A percentile compares a stretch with the other conserved stretches of the same genome.
These are phyloP conservation scores for Cyanoliseus patagonus DNA, from an alignment of 2,113 vertebrate species.

Conservation along the genomic window DNA sequence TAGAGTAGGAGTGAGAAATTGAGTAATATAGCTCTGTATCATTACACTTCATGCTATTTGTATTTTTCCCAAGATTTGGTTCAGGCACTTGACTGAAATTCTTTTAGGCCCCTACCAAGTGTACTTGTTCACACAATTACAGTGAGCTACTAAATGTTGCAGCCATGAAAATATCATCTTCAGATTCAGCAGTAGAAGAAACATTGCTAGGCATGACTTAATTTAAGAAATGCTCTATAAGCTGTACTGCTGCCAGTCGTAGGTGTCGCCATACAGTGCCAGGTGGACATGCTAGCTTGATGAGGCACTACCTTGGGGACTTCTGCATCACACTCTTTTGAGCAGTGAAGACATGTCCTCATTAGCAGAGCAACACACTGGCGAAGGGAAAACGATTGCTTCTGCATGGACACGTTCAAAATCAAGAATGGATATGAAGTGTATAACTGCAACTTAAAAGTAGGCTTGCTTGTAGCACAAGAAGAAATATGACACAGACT, in stretches of 20 bases:
- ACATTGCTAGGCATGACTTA: not conserved
- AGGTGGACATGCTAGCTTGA: not conserved
- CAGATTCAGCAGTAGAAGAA: not conserved
- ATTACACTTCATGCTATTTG: not conserved
- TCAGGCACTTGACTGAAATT: not conserved
- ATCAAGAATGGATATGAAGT: not conserved
- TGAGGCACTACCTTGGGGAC: not conserved
- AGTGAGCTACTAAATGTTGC: not conserved
- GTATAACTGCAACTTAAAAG: not conserved
- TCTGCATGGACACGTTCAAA: not conserved
- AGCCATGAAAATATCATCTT: not conserved
- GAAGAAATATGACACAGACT: not conserved
- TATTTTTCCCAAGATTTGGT: not conserved
- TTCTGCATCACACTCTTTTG: not conserved
- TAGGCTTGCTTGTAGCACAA: not conserved
- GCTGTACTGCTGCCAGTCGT: not conserved
- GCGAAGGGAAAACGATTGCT: not conserved
- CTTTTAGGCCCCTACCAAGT: not conserved
- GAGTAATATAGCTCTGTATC: not conserved
- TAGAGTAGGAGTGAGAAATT: not conserved
- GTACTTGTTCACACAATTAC: not conserved
- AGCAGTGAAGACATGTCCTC: not conserved
- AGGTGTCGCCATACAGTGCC: not conserved
- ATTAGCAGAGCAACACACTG: not conserved
- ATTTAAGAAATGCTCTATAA: not conserved